phyloP scores from a whole-genome alignment of 1,140 invertebrate genomes.

The Lasioglossum baleicum region DNA sequence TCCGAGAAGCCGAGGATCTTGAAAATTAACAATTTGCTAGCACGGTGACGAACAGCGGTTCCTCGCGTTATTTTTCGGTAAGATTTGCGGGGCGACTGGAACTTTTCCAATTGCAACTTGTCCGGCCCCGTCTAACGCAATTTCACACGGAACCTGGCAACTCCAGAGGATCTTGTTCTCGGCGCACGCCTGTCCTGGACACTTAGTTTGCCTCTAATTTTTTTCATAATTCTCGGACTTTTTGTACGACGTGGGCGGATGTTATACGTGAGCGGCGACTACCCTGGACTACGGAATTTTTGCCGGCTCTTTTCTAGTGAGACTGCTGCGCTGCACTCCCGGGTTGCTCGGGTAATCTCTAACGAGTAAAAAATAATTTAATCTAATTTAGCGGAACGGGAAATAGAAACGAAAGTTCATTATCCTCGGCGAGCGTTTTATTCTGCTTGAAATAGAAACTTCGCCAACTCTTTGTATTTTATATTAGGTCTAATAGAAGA shows the following conservation, averaged over 20 bases:
- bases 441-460: background rate
- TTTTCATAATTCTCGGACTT: background rate
- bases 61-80: constrained; percentile 40
- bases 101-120: constrained; percentile 59
- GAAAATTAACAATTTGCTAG: constrained; percentile 50
- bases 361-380: too few relatives aligned
- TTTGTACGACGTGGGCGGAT: background rate
- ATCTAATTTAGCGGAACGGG: background rate
- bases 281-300: background rate
- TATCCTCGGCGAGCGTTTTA: too few relatives aligned
- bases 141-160: constrained; percentile 29
- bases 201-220: constrained; percentile 5
- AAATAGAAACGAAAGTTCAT: too few relatives aligned
- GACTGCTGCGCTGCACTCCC: too few relatives aligned
- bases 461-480: too few relatives aligned
- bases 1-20: background rate
- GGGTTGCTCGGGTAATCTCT: too few relatives aligned
- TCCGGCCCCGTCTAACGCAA: constrained; percentile 47
- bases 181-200: background rate
- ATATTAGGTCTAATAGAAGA: too few relatives aligned
- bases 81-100: constrained; percentile 49
- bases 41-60: background rate
- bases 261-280: background rate
- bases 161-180: constrained; percentile 4
- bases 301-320: too few relatives aligned